phyloP scores from a whole-genome alignment of 1,140 invertebrate species.

The Oncopeltus fasciatus region DNA sequence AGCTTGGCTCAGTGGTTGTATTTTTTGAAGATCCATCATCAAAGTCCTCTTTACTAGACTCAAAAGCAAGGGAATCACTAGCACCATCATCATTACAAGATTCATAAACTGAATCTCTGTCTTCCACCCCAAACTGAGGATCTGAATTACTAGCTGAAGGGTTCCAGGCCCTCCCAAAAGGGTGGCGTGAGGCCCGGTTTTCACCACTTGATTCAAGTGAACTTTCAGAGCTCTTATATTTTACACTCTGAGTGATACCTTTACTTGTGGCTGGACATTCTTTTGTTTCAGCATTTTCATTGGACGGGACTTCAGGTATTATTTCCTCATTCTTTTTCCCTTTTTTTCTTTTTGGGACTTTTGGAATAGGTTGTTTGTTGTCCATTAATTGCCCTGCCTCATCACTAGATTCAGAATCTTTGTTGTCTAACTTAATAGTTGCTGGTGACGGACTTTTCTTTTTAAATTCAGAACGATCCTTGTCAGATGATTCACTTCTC shows the following conservation, averaged over 20 bases:
- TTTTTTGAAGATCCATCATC: conserved; percentile 3
- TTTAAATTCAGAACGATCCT: background rate
- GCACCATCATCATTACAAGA: conserved; percentile 22
- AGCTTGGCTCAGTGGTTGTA: background rate
- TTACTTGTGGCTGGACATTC: background rate
- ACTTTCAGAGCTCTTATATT: conserved; percentile 13
- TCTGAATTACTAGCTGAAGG: background rate
- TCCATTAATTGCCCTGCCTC: conserved; percentile 4
- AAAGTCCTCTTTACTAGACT: conserved; percentile 9
- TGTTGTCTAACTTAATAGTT: background rate
- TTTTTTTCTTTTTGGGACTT: conserved; percentile 18
- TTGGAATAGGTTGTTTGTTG: background rate
- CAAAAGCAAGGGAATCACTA: conserved; percentile 4
- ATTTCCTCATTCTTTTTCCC: background rate
- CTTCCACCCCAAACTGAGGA: conserved; percentile 13
- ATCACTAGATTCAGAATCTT: conserved; percentile 22
- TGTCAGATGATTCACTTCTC: conserved; percentile 1
- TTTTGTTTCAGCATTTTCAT: background rate
- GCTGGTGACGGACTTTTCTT: background rate
- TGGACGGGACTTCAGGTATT: background rate
- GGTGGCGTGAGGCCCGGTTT: background rate
- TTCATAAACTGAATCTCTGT: conserved; percentile 23
- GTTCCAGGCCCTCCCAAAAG: background rate
- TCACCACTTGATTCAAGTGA: background rate
- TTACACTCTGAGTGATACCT: background rate